Evolutionary conservation across 2,113 vertebrate species (phyloP).

Genomic region (Sebastes schlegelii): DNA sequence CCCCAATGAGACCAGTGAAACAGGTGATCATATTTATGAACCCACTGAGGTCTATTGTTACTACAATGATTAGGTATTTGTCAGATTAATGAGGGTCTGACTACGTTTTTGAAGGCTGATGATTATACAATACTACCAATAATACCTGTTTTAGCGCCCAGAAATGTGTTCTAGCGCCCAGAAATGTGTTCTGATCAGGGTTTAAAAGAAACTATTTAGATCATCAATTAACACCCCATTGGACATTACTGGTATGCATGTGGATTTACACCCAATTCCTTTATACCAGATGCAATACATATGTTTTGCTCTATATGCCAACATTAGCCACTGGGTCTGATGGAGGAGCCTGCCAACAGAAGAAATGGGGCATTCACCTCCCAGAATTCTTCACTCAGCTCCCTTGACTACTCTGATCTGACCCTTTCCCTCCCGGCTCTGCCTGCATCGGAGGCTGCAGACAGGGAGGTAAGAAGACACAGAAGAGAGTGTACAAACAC

Average conservation of each 20-base stretch:
- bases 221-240: background rate
- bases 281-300: constrained; percentile 12
- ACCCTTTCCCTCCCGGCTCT: constrained; percentile 57
- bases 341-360: constrained; percentile 67
- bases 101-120: background rate
- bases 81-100: background rate
- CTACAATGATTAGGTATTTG: background rate
- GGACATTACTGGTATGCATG: background rate
- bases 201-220: background rate
- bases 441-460: constrained; percentile 34
- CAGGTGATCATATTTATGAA: background rate
- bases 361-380: constrained; percentile 62
- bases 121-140: background rate
- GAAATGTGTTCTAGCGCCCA: too few species aligned
- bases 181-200: background rate
- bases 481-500: background rate
- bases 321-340: constrained; percentile 68
- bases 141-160: background rate
- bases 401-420: constrained; percentile 70
- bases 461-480: constrained; percentile 67
- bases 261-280: background rate
- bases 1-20: background rate
- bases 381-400: constrained; percentile 72
- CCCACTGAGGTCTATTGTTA: background rate
- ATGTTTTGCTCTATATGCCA: constrained; percentile 65